Base-by-base conservation (phyloP, 2,797 vertebrate genomes). In the Rhinogobio ventralis region DNA sequence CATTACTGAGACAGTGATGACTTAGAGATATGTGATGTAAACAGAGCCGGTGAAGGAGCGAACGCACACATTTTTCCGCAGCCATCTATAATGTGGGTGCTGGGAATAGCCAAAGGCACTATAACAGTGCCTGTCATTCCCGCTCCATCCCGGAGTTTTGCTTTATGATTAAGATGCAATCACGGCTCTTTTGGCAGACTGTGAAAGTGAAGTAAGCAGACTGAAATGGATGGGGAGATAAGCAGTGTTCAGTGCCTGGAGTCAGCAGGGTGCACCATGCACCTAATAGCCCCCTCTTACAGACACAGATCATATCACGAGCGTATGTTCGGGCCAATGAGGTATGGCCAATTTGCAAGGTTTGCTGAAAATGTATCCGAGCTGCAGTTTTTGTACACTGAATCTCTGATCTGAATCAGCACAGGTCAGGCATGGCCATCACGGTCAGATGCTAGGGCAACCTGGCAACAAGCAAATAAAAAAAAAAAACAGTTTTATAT, bases 81-180 rank as follows among this genome's bases (percentile, higher is more conserved):
- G 86, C 68, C 74, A 79, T 87, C 66, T 75, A 82, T 87, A 78
- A 85, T 69, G 80, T 55, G 73, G 60, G 69, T 36, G 67, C 62
- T n/a, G 75, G 72, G 78, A 87, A 85, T 64, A 81, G 79, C 79
- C 80, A 13, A 36, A 71, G 86, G 86, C 79, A 53, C 55, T 85
- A 72, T 71, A 79, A 79, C 74, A 84, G 83, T 25, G 73, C 73
- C 72, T 84, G 77, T 81, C 83, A 81, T 78, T 87, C 66, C 68
- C 8, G 67, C 75, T 42, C 75, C 69, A 71, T 82, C 53, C 55
- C 53, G 4, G 69, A 86, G 75, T 79, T 78, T 72, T 64, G 77
- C 81, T 80, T 83, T 88, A 53, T 89, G 83, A 87, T 87, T 87
- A 87, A 89, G 88, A 83, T 80, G 81, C 77, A 85, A 87, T 87